Conservation (phyloP, 1,140 invertebrate genomes). For the Holcopasites calliopsidis region DNA sequence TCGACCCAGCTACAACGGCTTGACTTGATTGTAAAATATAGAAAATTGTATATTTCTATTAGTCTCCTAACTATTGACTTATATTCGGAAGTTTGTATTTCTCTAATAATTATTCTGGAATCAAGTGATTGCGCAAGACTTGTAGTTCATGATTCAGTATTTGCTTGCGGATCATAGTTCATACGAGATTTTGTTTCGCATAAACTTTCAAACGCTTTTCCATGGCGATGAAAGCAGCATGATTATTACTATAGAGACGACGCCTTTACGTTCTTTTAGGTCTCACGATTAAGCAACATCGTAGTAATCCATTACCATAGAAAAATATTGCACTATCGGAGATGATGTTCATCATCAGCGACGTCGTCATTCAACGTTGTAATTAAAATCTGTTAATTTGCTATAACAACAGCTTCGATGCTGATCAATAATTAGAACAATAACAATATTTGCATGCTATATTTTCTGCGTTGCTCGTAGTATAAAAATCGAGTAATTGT, state of each 20-base stretch:
- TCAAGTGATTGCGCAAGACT: background rate
- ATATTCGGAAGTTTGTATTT: background rate
- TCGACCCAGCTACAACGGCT: no score
- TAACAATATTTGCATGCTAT: conserved; percentile 15
- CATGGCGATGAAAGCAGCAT: no score
- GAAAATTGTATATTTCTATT: no score
- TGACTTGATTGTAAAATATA: no score
- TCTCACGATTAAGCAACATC: background rate
- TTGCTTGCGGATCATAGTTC: conserved; percentile 39
- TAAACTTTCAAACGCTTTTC: no score
- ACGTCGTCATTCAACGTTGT: background rate
- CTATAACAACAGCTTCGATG: background rate
- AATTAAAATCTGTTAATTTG: background rate
- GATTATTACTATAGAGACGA: no score
- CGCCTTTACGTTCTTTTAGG: background rate
- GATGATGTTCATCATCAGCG: conserved; percentile 30
- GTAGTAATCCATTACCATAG: conserved; percentile 9
- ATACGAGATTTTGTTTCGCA: conserved; percentile 23
- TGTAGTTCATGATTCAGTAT: conserved; percentile 22
- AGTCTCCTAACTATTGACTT: background rate
- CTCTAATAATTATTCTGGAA: background rate
- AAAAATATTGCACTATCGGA: conserved; percentile 27
- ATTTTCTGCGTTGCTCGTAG: background rate
- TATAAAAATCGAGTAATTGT: conserved; percentile 3
- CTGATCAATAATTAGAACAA: conserved; percentile 36